Evolutionary conservation across 1,140 invertebrate genomes (phyloP).

Genomic region (Euschistus heros): DNA sequence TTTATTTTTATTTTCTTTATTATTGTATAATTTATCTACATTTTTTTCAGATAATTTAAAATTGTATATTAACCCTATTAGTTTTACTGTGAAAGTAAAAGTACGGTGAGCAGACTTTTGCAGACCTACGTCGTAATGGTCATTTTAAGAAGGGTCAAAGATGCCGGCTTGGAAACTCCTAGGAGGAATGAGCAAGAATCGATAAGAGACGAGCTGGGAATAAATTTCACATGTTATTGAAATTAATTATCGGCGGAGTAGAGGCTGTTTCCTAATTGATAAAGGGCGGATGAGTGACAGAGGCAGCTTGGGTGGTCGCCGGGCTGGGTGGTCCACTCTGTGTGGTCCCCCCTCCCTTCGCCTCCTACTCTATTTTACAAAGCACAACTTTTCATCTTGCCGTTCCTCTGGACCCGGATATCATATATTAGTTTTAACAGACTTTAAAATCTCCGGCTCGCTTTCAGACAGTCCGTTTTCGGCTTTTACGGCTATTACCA

Average conservation of each 20-base stretch:
- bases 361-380: constrained; percentile 12
- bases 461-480: no score
- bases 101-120: no score
- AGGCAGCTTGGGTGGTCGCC: background rate
- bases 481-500: no score
- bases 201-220: background rate
- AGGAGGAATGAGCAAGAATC: no score
- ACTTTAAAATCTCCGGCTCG: constrained; percentile 6
- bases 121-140: no score
- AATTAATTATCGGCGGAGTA: constrained; percentile 7
- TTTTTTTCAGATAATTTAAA: no score
- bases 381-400: constrained; percentile 16
- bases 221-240: constrained; percentile 8
- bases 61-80: no score
- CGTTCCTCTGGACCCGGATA: constrained; percentile 5
- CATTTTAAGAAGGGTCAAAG: no score
- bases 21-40: no score
- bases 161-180: no score
- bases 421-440: constrained; percentile 18
- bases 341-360: constrained; percentile 3
- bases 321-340: background rate
- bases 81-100: no score
- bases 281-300: constrained; percentile 13
- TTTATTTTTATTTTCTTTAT: no score
- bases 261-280: constrained; percentile 2